Evolutionary conservation across 2,888 invertebrate genomes (phyloP).

Genomic region (Cancer borealis): DNA sequence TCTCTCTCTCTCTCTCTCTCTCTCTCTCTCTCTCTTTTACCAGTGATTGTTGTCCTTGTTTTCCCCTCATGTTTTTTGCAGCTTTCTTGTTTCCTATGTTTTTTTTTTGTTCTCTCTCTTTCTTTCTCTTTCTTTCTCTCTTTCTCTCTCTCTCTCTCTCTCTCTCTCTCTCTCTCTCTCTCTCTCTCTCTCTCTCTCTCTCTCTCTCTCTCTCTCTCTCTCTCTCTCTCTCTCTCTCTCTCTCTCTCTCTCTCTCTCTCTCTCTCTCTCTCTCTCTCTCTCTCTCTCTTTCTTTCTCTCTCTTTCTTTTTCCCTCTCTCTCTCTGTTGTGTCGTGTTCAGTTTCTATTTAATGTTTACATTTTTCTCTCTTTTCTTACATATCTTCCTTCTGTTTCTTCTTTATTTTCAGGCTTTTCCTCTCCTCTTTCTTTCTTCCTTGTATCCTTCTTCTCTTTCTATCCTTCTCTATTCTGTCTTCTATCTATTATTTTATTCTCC

Average conservation of each 20-base stretch:
- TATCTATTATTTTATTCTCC: not conserved
- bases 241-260: not conserved
- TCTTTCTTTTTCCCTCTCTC: not conserved
- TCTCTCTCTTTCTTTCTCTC: not conserved
- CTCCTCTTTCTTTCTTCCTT: not conserved
- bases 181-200: not conserved
- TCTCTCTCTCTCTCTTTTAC: not conserved
- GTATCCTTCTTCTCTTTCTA: not conserved
- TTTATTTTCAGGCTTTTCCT: not conserved
- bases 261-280: constrained; percentile 34
- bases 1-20: too few relatives aligned
- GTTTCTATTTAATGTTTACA: not conserved
- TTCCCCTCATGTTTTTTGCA: not conserved
- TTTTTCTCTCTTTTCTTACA: not conserved
- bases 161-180: not conserved
- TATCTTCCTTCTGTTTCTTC: not conserved
- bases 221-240: constrained; percentile 16
- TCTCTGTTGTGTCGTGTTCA: not conserved
- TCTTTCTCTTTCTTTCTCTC: not conserved
- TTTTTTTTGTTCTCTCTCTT: not conserved
- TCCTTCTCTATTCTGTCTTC: not conserved
- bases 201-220: not conserved
- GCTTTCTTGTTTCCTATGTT: not conserved
- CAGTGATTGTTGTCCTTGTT: not conserved
- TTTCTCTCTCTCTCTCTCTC: not conserved